Conservation (phyloP, 2,113 vertebrate genomes). For the Gadus macrocephalus region DNA sequence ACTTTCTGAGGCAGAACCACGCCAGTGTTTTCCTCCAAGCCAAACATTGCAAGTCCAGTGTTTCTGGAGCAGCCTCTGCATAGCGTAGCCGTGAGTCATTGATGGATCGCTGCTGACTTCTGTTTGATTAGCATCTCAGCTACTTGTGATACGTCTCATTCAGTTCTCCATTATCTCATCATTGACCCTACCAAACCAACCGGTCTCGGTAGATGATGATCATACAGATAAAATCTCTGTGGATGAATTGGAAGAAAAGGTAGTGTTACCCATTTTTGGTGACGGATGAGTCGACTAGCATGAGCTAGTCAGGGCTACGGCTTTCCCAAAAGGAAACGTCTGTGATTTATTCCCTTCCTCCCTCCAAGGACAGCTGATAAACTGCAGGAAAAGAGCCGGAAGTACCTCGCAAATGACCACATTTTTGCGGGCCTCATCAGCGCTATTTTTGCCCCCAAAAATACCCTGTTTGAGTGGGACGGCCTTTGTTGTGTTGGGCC, state of each 20-base stretch:
- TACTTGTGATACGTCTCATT: not conserved
- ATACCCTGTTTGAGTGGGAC: slow-evolving; percentile 27
- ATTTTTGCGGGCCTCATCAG: slow-evolving; percentile 58
- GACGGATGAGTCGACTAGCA: not conserved
- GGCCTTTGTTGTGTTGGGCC: slow-evolving; percentile 44
- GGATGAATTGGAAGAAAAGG: not conserved
- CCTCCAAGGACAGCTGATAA: slow-evolving; percentile 62
- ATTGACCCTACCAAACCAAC: too few relatives aligned
- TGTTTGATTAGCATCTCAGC: slow-evolving; percentile 26
- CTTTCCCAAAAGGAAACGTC: slow-evolving; percentile 27
- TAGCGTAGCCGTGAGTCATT: slow-evolving; percentile 51
- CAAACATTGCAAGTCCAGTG: slow-evolving; percentile 51
- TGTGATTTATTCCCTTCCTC: slow-evolving; percentile 16
- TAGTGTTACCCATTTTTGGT: slow-evolving; percentile 1
- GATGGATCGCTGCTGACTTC: slow-evolving; percentile 16
- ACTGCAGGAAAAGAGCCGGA: slow-evolving; percentile 53
- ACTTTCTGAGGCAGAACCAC: slow-evolving; percentile 30
- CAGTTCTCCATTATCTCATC: too few relatives aligned
- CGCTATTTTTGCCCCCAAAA: slow-evolving; percentile 58
- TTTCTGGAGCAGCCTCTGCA: slow-evolving; percentile 42
- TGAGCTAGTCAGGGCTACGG: not conserved
- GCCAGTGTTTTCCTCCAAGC: slow-evolving; percentile 47
- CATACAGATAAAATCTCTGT: too few relatives aligned
- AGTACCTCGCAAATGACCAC: slow-evolving; percentile 59
- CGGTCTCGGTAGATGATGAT: too few relatives aligned